phyloP scores from a whole-genome alignment of 2,888 invertebrate genomes.

The Leucophenga montana region DNA sequence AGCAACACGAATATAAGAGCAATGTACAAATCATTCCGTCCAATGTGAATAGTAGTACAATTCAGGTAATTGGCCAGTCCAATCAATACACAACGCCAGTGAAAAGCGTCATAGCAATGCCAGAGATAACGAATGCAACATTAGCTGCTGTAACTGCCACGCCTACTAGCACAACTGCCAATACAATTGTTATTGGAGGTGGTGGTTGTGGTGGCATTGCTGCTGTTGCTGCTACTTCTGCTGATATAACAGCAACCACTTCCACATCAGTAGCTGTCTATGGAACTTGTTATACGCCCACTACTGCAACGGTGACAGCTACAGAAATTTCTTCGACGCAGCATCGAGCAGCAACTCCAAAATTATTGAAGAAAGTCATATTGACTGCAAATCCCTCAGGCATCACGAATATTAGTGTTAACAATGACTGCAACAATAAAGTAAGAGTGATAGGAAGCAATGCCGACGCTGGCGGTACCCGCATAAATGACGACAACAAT shows the following conservation, averaged over 20 bases:
- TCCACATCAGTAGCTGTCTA: slow-evolving; percentile 50
- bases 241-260: slow-evolving; percentile 25
- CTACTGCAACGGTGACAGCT: slow-evolving; percentile 37
- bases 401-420: slow-evolving; percentile 70
- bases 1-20: slow-evolving; percentile 68
- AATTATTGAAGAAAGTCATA: slow-evolving; percentile 69
- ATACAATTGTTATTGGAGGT: slow-evolving; percentile 65
- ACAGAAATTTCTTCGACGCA: not conserved
- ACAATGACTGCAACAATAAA: slow-evolving; percentile 54
- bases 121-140: slow-evolving; percentile 36
- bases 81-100: slow-evolving; percentile 68
- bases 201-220: slow-evolving; percentile 47
- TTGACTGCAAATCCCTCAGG: slow-evolving; percentile 70
- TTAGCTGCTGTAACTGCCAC: slow-evolving; percentile 34
- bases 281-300: slow-evolving; percentile 54
- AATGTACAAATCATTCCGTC: slow-evolving; percentile 74
- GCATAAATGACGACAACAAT: not conserved
- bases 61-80: slow-evolving; percentile 61
- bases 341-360: slow-evolving; percentile 54
- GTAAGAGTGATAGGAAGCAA: slow-evolving; percentile 24
- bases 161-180: slow-evolving; percentile 33
- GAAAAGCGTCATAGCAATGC: slow-evolving; percentile 53
- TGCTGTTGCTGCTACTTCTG: slow-evolving; percentile 29
- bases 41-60: slow-evolving; percentile 68
- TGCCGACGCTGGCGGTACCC: not conserved